A percentile compares a stretch with the other conserved stretches of the same genome.
phyloP scores from a whole-genome alignment of 2,888 invertebrate species.

The Diarsia brunnea region DNA sequence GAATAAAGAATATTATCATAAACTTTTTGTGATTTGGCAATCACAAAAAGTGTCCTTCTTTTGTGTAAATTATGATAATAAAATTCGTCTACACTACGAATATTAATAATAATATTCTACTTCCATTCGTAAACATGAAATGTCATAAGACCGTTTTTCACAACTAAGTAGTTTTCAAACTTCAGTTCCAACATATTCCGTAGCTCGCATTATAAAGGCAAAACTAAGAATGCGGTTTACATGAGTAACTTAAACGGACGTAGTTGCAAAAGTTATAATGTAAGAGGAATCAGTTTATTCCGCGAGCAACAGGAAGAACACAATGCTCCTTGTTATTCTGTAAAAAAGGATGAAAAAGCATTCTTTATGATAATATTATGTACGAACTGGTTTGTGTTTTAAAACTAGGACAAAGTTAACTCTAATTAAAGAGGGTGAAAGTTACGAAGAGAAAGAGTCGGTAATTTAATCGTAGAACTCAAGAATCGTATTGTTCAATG shows the following conservation, averaged over 20 bases:
- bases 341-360: slow-evolving; percentile 14
- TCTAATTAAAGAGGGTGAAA: slow-evolving; percentile 46
- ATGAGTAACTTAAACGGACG: slow-evolving; percentile 58
- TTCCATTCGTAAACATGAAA: slow-evolving; percentile 16
- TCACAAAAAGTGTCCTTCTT: too few species aligned
- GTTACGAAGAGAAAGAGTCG: slow-evolving; percentile 14
- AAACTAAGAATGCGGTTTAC: slow-evolving; percentile 60
- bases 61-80: not conserved
- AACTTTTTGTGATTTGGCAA: slow-evolving; percentile 2
- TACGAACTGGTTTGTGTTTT: slow-evolving; percentile 37
- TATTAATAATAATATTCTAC: not conserved
- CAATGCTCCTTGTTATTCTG: slow-evolving; percentile 29
- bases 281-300: slow-evolving; percentile 60
- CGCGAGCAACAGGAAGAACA: slow-evolving; percentile 52
- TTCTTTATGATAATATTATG: slow-evolving; percentile 51
- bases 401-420: slow-evolving; percentile 32
- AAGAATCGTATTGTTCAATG: slow-evolving; percentile 16
- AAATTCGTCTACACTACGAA: not conserved
- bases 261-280: slow-evolving; percentile 61
- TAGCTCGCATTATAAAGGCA: slow-evolving; percentile 43
- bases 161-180: slow-evolving; percentile 32
- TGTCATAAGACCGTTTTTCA: slow-evolving; percentile 21
- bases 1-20: too few species aligned
- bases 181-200: slow-evolving; percentile 32
- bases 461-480: slow-evolving; percentile 22